Percentiles rank a stretch among this genome's conserved stretches.
Evolutionary conservation across 1,140 invertebrate species (phyloP).

Genomic region (Phocides pigmalion): DNA sequence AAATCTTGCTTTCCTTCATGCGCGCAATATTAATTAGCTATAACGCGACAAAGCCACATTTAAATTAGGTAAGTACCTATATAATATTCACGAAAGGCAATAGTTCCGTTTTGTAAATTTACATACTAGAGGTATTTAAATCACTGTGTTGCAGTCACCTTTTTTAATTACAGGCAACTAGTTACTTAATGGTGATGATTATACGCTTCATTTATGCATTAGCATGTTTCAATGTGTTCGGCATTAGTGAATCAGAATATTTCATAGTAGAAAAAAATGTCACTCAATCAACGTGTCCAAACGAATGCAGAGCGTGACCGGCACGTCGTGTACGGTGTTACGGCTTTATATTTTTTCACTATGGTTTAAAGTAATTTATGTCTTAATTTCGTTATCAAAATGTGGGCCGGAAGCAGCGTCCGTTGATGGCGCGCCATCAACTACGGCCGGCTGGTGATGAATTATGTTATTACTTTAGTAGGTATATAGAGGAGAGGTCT

Average conservation of each 20-base stretch:
- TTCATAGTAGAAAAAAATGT: conserved; percentile 55
- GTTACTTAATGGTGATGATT: conserved; percentile 11
- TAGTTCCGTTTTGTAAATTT: no score
- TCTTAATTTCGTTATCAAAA: conserved; percentile 71
- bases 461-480: conserved; percentile 62
- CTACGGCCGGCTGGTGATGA: conserved; percentile 41
- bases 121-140: background rate
- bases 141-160: background rate
- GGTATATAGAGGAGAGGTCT: background rate
- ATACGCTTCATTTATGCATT: conserved; percentile 57
- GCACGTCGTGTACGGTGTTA: conserved; percentile 67
- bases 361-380: conserved; percentile 66
- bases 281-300: conserved; percentile 59
- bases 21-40: no score
- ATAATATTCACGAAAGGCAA: no score
- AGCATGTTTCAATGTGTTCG: conserved; percentile 51
- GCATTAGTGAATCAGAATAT: conserved; percentile 53
- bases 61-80: no score
- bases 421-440: conserved; percentile 55
- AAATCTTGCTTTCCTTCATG: no score
- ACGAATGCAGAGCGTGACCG: conserved; percentile 63
- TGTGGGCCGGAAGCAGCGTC: conserved; percentile 58
- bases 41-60: no score
- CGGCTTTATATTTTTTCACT: conserved; percentile 65
- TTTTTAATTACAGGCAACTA: conserved; percentile 5